A percentile compares a stretch with the other conserved stretches of the same genome.
phyloP scores from a whole-genome alignment of 1,140 invertebrate species.

The Caenorhabditis briggsae region DNA sequence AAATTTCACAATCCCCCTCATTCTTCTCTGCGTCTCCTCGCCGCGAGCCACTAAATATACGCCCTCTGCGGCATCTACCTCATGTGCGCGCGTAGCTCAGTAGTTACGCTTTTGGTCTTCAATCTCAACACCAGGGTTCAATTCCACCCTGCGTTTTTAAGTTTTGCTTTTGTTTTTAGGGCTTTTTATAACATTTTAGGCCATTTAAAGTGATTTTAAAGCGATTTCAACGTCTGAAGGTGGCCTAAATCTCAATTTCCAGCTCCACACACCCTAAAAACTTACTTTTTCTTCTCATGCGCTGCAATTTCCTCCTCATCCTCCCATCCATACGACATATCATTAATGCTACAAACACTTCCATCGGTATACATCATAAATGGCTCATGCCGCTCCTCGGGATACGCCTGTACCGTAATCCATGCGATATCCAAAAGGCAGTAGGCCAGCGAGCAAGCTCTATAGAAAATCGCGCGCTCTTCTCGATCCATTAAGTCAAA shows the following conservation, averaged over 20 bases:
- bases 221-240: too few relatives aligned
- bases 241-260: too few relatives aligned
- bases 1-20: too few relatives aligned
- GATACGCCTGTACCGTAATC: slow-evolving; percentile 47
- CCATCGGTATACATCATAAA: slow-evolving; percentile 58
- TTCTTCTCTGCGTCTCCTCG: too few relatives aligned
- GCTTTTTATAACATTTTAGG: not conserved
- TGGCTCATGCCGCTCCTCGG: not conserved
- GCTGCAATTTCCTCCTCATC: slow-evolving; percentile 52
- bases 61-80: too few relatives aligned
- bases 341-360: slow-evolving; percentile 37
- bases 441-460: slow-evolving; percentile 14
- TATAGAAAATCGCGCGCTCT: slow-evolving; percentile 19
- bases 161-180: not conserved
- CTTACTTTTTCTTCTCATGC: slow-evolving; percentile 51
- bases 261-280: too few relatives aligned
- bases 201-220: too few relatives aligned
- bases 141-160: too few relatives aligned
- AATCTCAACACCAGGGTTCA: too few relatives aligned
- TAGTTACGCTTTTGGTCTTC: too few relatives aligned
- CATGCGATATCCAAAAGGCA: slow-evolving; percentile 56
- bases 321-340: slow-evolving; percentile 58
- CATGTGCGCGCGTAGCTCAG: too few relatives aligned
- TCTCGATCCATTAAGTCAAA: not conserved
- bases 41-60: too few relatives aligned